Base-by-base conservation (phyloP, 2,797 vertebrate species). In the Amblyraja radiata region DNA sequence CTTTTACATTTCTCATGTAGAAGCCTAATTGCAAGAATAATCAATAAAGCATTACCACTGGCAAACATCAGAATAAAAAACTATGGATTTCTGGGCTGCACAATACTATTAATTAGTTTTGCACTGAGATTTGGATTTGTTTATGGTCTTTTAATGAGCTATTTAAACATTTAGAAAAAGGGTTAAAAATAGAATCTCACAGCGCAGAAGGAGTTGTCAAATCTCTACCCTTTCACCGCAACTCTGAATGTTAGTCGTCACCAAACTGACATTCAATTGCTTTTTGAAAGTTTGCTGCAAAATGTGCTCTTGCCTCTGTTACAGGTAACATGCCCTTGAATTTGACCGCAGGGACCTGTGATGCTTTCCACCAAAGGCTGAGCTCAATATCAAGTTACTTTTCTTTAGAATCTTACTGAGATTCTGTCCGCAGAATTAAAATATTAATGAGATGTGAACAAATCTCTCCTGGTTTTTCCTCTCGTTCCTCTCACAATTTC, bases 1-100 rank as follows among this genome's bases (percentile, higher is more conserved):
- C 90, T 92, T 92, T 92, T 92, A 92, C 39, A 92, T 54, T 76
- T 92, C 90, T 92, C 73, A 76, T 92, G 90, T 92, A 16, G 39
- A 54, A 46, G 28, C 28, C 90, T 92, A 92, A 92, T 92, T 92
- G 90, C 90, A 92, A 90, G 90, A 76, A 92, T 76, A 76, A 92
- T 92, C 90, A 92, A 92, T 92, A 92, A 92, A 76, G 36, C 90
- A 92, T 92, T 92, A 92, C 90, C 46, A 74, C 90, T 92, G 90
- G 73, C 71, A 92, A 92, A 92, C 71, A 76, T 92, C 39, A 92
- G 90, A 76, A 76, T 92, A 74, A 92, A 74, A 92, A 74, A 39
- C 90, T n/a, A 92, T 54, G 73, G 90, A 74, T 74, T 74, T 74
- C 36, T 54, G 71, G 46, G 39, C 10, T 92, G 90, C 90, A 76